Evolutionary conservation across 2,113 vertebrate genomes (phyloP).

Genomic region (Chlorodrepanis virens): DNA sequence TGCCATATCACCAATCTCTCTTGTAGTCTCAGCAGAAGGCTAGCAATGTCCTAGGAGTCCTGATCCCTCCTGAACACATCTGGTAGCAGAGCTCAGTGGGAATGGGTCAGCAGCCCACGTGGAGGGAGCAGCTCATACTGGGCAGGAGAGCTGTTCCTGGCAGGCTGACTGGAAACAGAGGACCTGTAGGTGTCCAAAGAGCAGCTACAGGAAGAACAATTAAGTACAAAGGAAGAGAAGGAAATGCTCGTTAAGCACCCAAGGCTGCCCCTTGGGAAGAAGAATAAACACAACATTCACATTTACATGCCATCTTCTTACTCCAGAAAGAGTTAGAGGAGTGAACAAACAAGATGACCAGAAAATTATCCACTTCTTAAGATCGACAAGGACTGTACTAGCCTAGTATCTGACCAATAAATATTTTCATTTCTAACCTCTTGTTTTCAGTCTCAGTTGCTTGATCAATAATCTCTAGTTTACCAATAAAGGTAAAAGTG

Average conservation of each 20-base stretch:
- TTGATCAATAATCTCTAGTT: neutral
- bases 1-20: neutral
- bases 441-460: neutral
- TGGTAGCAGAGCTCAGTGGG: neutral
- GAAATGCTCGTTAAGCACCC: neutral
- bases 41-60: neutral
- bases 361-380: neutral
- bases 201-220: constrained; percentile 11
- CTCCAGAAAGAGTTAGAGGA: neutral
- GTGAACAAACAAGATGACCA: neutral
- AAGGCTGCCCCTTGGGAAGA: neutral
- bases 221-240: neutral
- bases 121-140: neutral
- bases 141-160: neutral
- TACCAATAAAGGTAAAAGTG: neutral
- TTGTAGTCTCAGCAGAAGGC: neutral
- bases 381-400: neutral
- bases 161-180: neutral
- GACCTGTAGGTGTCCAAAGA: neutral
- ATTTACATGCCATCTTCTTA: neutral
- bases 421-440: neutral
- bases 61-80: neutral
- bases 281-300: neutral
- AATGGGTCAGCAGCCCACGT: neutral
- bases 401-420: neutral